These are phyloP conservation scores for Crypturellus tataupa DNA, from an alignment of 2,797 vertebrate genomes.

Conservation along the genomic window DNA sequence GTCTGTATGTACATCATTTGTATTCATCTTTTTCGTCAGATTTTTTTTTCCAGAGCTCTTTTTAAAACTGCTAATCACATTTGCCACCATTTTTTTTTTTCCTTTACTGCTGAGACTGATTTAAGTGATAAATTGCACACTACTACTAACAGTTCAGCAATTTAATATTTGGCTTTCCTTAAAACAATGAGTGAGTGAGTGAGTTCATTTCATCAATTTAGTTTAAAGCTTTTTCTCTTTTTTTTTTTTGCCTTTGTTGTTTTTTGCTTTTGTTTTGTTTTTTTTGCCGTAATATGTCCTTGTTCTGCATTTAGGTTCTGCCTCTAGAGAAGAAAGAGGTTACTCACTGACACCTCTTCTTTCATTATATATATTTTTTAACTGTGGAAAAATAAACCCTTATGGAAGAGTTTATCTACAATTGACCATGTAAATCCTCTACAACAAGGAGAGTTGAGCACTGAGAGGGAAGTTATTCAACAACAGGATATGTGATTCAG, in stretches of 20 bases:
- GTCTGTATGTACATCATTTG: background rate
- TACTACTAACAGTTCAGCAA: background rate
- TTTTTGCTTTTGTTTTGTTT: background rate
- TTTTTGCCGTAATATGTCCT: background rate
- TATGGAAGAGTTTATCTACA: background rate
- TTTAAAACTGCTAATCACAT: background rate
- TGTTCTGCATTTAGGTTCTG: background rate
- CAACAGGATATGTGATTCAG: background rate
- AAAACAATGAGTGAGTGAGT: background rate
- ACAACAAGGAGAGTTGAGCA: background rate
- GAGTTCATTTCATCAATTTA: constrained; percentile 13
- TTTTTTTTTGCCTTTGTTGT: background rate
- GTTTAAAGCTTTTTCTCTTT: background rate
- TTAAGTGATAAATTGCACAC: background rate
- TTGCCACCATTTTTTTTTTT: background rate
- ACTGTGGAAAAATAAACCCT: background rate
- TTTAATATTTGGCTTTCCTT: constrained; percentile 21
- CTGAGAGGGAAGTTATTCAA: background rate
- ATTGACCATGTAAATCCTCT: background rate
- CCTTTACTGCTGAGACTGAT: background rate
- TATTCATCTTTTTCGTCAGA: background rate
- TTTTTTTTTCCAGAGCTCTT: background rate
- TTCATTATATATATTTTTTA: background rate
- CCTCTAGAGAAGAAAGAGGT: background rate
- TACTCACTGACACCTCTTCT: background rate